Evolutionary conservation across 2,888 invertebrate species (phyloP).

Genomic region (Lithophane ornitopus): DNA sequence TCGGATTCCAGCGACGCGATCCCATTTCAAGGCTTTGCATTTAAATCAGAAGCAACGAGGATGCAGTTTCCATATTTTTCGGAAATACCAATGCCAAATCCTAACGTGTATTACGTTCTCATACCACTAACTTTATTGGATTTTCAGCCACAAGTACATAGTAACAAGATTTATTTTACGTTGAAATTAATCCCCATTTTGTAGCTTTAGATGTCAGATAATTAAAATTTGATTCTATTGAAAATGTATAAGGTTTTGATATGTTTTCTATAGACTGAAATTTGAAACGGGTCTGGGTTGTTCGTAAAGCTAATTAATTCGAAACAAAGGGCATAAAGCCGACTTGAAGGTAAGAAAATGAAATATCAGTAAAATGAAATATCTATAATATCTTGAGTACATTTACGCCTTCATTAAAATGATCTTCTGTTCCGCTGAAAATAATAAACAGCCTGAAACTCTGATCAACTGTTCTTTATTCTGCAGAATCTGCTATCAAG

Average conservation of each 20-base stretch:
- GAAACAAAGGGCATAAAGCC: conserved; percentile 16
- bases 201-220: conserved; percentile 8
- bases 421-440: neutral
- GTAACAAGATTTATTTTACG: neutral
- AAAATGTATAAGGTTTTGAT: conserved; percentile 19
- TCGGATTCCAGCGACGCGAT: conserved; percentile 72
- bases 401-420: neutral
- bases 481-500: neutral
- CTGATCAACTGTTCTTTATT: neutral
- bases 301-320: conserved; percentile 23
- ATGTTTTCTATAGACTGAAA: conserved; percentile 16
- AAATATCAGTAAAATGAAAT: conserved; percentile 22
- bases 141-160: conserved; percentile 19
- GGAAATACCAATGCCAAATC: conserved; percentile 61
- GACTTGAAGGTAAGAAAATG: neutral
- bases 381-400: neutral
- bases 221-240: conserved; percentile 25
- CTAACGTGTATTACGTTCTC: conserved; percentile 46
- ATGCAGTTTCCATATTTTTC: conserved; percentile 81
- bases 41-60: conserved; percentile 79
- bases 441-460: too few species aligned
- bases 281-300: conserved; percentile 2
- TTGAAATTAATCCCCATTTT: conserved; percentile 14
- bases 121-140: conserved; percentile 32
- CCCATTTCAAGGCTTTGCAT: conserved; percentile 82